Evolutionary conservation across 2,113 vertebrate genomes (phyloP), one percentile per base, ranked within the genome.

Genomic region (Coryphaenoides rupestris): DNA sequence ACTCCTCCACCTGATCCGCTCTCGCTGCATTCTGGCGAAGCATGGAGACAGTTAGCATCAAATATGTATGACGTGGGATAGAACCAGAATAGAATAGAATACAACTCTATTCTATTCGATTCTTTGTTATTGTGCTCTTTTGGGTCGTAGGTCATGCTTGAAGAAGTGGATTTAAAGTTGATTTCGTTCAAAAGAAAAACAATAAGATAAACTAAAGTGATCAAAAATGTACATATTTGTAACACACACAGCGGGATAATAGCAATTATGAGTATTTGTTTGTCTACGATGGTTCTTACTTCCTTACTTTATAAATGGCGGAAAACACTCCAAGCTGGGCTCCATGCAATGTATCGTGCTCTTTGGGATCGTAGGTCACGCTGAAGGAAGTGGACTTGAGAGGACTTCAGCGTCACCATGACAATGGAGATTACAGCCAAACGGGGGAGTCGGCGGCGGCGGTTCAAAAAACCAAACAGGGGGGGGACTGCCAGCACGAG

Each of bases 391-490:
- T 94, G 63, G 89, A 91, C 74, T 96, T 96, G 60, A 96, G 63
- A 3, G 96, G 92, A 19, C 88, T n/a, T 85, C 40, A 99, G 81
- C n/a, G 0, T 94, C 91, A 1, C n/a, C 81, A 91, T 59, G 78
- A 87, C 5, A 83, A 69, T 0, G 97, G 96, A 33, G 59, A 74
- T n/a, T 49, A 98, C 86, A 14, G 73, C n/a, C 84, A 80, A 98
- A 98, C 13, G n/a, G 88, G 75, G 23, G 75, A 83, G 77, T 55
- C 23, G 58, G 19, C 12, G 1, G 53, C 26, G 13, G 17, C 13
- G 28, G 92, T 95, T 96, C 97, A n/a, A n/a, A n/a, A 99, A 46
- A 82, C 56, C 33, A 99, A n/a, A n/a, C n/a, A n/a, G n/a, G n/a
- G n/a, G n/a, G n/a, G n/a, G n/a, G 79, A 0, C 86, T 89, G 28